Conservation (phyloP, 2,797 vertebrate genomes). For the Clarias laeviceps region DNA sequence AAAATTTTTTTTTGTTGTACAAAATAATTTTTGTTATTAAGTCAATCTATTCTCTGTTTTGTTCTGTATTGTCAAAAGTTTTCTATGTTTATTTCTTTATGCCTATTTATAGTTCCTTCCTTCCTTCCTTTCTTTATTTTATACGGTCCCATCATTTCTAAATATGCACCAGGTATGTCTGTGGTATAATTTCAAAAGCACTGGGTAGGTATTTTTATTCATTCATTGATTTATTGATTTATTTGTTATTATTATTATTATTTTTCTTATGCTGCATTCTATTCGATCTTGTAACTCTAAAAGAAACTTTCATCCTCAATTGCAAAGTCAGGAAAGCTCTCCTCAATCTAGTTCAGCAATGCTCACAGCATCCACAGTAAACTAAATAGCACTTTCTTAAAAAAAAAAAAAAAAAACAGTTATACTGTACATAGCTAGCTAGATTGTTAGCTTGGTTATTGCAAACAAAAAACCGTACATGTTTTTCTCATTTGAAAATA, state of each 20-base stretch:
- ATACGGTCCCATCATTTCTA: not conserved
- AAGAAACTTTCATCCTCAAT: not conserved
- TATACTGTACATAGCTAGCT: not conserved
- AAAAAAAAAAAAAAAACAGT: not conserved
- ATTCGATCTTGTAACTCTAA: not conserved
- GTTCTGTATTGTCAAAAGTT: not conserved
- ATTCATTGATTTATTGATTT: not conserved
- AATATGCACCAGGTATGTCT: not conserved
- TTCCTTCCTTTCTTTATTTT: not conserved
- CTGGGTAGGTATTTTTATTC: not conserved
- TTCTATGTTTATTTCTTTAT: not conserved
- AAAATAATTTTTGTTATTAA: conserved; percentile 7
- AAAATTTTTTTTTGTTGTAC: not conserved
- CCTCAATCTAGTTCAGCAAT: not conserved
- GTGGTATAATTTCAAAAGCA: not conserved
- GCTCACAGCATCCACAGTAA: not conserved
- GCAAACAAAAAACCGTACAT: not conserved
- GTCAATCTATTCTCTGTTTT: conserved; percentile 9
- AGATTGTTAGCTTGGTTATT: not conserved
- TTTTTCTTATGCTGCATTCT: not conserved
- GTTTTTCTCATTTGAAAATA: not conserved
- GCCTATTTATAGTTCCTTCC: not conserved
- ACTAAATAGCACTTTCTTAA: not conserved
- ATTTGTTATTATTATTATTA: not conserved
- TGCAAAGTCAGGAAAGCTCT: not conserved